A percentile compares a stretch with the other conserved stretches of the same genome.
Conservation (phyloP, 2,113 vertebrate genomes). For the Rutilus rutilus region DNA sequence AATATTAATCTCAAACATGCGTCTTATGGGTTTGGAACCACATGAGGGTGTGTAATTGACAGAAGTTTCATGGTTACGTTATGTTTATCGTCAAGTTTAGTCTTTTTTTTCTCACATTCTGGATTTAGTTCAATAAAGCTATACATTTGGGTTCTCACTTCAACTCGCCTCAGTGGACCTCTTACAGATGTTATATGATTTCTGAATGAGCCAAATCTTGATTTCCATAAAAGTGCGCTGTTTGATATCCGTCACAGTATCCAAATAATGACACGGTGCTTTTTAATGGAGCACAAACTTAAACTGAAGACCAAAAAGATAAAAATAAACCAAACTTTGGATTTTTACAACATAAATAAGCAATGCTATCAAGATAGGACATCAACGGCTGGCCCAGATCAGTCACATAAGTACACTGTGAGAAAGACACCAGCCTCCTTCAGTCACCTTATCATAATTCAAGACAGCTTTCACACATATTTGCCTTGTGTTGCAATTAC, state of each 20-base stretch:
- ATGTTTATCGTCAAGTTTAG: no score
- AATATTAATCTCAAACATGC: no score
- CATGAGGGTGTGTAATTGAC: no score
- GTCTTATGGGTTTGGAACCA: no score
- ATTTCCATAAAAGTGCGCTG: background rate
- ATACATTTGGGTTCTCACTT: no score
- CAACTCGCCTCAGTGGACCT: no score
- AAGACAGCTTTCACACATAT: constrained; percentile 38
- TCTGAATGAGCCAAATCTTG: background rate
- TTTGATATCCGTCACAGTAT: background rate
- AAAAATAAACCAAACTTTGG: constrained; percentile 5
- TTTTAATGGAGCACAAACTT: background rate
- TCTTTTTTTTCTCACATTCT: no score
- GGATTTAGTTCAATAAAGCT: no score
- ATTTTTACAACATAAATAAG: constrained; percentile 17
- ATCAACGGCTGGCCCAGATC: constrained; percentile 17
- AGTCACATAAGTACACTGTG: constrained; percentile 2
- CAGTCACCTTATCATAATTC: constrained; percentile 45
- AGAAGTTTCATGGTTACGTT: no score
- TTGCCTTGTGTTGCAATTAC: constrained; percentile 58
- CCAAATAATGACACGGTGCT: background rate
- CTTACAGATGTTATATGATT: no score
- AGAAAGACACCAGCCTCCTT: constrained; percentile 3
- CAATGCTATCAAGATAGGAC: constrained; percentile 7
- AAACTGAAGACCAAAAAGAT: background rate